Evolutionary conservation across 2,797 vertebrate species (phyloP), one percentile per base, ranked within the genome.

Genomic region (Scyliorhinus canicula): DNA sequence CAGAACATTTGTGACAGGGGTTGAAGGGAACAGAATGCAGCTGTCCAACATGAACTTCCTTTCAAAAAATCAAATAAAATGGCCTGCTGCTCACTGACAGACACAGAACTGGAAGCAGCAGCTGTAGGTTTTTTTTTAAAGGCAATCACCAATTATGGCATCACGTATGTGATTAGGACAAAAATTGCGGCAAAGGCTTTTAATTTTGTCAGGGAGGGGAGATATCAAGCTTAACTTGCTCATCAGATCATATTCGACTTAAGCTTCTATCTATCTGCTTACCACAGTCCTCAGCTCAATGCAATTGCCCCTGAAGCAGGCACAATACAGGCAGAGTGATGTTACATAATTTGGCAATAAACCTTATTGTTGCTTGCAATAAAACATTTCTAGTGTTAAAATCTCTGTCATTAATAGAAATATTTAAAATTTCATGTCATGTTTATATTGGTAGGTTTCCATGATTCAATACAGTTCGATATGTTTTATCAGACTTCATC

Each of bases 121-220:
- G 95, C 24, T 96, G 96, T 95, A 95, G 47, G 44, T 96, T 97
- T 97, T 96, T 97, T 96, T 97, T 97, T 97, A 97, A 95, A 96
- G 97, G 97, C 97, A 96, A 96, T 97, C 97, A 96, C 96, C 97
- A 97, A 97, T 97, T 97, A 97, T 95, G 96, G 96, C 97, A 96
- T 96, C 95, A 95, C 97, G 97, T 97, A 97, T 97, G 97, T 97
- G 97, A 97, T 97, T 97, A 97, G 96, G 96, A 96, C 95, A 96
- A 95, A 97, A 97, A 98, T 97, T 97, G 97, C 93, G 96, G 96
- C 96, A 97, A 97, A 97, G 97, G 97, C 97, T 97, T 97, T 97
- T 97, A 97, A 98, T 98, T 97, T 97, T 97, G 96, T 96, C 52
- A 95, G 96, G 96, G 96, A 95, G 95, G 96, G 96, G 96, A 96